Conservation (phyloP, 2,888 invertebrate species). For the Rhynchonema sp. region DNA sequence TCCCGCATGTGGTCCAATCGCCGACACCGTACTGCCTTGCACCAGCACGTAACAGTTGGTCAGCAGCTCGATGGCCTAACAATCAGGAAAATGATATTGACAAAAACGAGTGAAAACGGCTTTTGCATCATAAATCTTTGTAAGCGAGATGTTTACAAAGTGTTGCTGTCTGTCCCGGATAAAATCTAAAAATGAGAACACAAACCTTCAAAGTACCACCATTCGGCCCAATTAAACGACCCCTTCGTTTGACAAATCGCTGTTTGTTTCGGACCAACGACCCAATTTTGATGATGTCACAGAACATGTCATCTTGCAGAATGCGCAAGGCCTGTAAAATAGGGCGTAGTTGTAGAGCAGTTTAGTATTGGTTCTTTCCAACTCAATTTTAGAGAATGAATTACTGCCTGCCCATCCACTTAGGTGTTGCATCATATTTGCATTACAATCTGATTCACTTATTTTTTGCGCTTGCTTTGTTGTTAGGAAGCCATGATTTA, state of each 20-base stretch:
- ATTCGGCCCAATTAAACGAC: slow-evolving; percentile 82
- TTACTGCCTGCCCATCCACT: no score
- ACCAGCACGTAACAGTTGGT: slow-evolving; percentile 90
- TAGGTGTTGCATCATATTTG: no score
- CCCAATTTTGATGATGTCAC: slow-evolving; percentile 90
- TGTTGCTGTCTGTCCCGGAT: no score
- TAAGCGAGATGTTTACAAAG: no score
- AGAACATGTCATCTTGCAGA: slow-evolving; percentile 63
- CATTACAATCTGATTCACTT: not conserved
- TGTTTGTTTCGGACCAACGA: slow-evolving; percentile 66
- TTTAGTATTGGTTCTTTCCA: no score
- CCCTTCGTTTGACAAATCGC: slow-evolving; percentile 78
- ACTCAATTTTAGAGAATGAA: no score
- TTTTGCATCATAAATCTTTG: no score
- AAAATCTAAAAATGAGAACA: not conserved
- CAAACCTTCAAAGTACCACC: slow-evolving; percentile 78
- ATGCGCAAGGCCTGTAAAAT: slow-evolving; percentile 24
- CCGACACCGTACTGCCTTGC: slow-evolving; percentile 88
- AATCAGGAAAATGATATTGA: not conserved
- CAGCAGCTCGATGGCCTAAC: slow-evolving; percentile 61
- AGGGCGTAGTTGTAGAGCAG: no score
- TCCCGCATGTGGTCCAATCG: slow-evolving; percentile 85
- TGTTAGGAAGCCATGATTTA: no score
- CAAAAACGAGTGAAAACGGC: no score
- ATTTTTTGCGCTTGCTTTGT: no score